Conservation (phyloP, 2,113 vertebrate species). For the Anoura caudifer region DNA sequence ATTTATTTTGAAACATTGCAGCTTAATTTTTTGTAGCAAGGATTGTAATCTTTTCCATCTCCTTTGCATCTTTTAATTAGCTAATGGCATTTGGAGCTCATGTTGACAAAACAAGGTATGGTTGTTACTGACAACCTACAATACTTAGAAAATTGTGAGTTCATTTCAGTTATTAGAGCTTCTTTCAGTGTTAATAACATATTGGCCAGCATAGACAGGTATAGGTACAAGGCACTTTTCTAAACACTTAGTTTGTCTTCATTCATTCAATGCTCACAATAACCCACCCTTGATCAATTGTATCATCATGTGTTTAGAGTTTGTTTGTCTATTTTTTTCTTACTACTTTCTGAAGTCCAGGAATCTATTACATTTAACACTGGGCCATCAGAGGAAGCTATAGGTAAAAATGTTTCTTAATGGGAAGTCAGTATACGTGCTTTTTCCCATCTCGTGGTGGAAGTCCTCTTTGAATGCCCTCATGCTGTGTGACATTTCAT, state of each 20-base stretch:
- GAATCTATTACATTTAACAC: slow-evolving; percentile 67
- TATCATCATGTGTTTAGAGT: slow-evolving; percentile 44
- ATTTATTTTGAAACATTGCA: neutral
- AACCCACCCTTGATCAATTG: slow-evolving; percentile 33
- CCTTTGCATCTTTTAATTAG: neutral
- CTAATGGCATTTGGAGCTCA: neutral
- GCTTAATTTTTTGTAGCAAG: neutral
- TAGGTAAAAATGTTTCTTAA: slow-evolving; percentile 70
- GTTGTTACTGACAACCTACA: neutral
- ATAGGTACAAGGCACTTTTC: neutral
- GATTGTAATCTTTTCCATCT: neutral
- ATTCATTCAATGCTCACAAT: neutral
- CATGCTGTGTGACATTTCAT: slow-evolving; percentile 2
- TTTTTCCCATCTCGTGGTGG: slow-evolving; percentile 52
- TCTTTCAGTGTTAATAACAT: neutral
- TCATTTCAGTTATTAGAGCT: neutral
- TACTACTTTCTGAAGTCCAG: slow-evolving; percentile 58
- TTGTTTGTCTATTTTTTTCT: slow-evolving; percentile 53
- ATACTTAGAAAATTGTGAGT: neutral
- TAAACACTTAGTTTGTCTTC: neutral
- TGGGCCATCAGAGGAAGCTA: slow-evolving; percentile 69
- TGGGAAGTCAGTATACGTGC: neutral
- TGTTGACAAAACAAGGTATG: neutral
- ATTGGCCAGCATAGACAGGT: neutral
- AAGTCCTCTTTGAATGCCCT: neutral